Evolutionary conservation across 2,113 vertebrate genomes (phyloP).

Genomic region (Tetraodon nigroviridis): DNA sequence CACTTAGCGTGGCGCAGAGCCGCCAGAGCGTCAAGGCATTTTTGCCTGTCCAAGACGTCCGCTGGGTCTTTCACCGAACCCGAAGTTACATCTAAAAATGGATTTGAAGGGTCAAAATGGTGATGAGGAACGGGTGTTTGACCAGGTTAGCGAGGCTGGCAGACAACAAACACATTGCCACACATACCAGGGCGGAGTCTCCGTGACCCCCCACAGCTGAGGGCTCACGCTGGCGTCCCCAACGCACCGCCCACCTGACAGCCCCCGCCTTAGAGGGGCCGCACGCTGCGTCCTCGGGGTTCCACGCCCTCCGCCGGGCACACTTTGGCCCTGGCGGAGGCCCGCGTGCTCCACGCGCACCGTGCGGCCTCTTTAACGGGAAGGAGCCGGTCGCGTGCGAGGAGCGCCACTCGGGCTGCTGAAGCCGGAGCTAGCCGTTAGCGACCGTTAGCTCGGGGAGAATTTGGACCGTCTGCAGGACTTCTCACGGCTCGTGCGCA

Average conservation of each 20-base stretch:
- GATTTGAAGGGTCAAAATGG: conserved; percentile 99
- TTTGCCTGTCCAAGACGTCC: conserved; percentile 99
- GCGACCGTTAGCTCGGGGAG: neutral
- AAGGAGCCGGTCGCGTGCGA: neutral
- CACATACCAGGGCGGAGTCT: conserved; percentile 80
- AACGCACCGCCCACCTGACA: no score
- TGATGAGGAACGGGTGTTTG: conserved; percentile 99
- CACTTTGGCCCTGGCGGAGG: no score
- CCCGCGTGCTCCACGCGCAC: neutral
- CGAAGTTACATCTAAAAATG: conserved; percentile 99
- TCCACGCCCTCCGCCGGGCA: no score
- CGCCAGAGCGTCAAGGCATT: conserved; percentile 99
- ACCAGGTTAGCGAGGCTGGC: conserved; percentile 97
- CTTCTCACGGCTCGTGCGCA: neutral
- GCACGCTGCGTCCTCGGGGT: neutral
- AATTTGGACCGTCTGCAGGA: neutral
- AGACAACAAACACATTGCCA: conserved; percentile 88
- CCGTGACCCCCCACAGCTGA: conserved; percentile 21
- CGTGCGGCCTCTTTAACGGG: neutral
- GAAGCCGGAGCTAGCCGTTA: conserved; percentile 26
- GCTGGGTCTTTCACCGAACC: conserved; percentile 99
- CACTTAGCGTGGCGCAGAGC: conserved; percentile 99
- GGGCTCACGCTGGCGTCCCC: conserved; percentile 12
- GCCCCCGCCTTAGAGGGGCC: neutral
- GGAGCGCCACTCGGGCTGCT: conserved; percentile 6